phyloP scores from a whole-genome alignment of 2,888 invertebrate species.

The Rhimphoctona megacephalus region DNA sequence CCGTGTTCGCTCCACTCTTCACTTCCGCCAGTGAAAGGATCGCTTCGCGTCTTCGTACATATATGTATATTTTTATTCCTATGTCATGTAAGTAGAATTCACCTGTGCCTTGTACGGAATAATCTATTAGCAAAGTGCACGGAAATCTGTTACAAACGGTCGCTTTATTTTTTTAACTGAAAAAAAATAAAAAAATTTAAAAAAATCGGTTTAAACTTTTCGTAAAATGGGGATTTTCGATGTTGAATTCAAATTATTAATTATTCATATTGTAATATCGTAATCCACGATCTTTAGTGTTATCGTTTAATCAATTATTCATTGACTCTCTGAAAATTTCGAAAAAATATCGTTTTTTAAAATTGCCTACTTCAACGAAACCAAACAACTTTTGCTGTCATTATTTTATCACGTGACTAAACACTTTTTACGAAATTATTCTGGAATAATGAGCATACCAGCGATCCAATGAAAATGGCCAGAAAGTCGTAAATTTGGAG shows the following conservation, averaged over 20 bases:
- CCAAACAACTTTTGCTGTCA: neutral
- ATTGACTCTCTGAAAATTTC: neutral
- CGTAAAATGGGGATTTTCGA: neutral
- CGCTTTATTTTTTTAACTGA: neutral
- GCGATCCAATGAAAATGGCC: conserved; percentile 1
- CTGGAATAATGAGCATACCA: neutral
- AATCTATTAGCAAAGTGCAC: conserved; percentile 42
- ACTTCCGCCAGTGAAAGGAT: conserved; percentile 77
- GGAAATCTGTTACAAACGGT: neutral
- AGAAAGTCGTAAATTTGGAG: neutral
- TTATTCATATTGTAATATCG: neutral
- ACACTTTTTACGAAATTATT: conserved; percentile 31
- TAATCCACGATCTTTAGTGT: neutral
- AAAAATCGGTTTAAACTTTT: neutral
- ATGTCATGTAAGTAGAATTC: conserved; percentile 17
- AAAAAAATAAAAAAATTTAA: neutral
- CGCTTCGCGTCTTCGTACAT: conserved; percentile 39
- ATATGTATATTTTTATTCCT: neutral
- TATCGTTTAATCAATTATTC: neutral
- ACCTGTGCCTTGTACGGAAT: conserved; percentile 34
- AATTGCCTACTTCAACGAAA: neutral
- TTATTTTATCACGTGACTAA: neutral
- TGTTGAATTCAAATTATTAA: neutral
- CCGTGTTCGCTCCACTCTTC: conserved; percentile 56
- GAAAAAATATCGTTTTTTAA: neutral